phyloP scores from a whole-genome alignment of 2,797 vertebrate species.

The Potorous gilbertii region DNA sequence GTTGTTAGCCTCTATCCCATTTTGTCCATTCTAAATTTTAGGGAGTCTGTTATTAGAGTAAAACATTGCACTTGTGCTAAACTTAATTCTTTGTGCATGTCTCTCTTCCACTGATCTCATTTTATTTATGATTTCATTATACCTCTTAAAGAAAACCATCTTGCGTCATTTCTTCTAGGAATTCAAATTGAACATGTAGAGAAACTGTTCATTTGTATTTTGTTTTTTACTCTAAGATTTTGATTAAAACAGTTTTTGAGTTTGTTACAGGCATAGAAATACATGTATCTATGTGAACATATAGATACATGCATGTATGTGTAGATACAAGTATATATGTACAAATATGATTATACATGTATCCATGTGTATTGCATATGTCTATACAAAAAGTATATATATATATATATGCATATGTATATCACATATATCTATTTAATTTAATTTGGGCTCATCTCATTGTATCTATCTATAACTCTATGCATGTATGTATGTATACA shows the following conservation, averaged over 20 bases:
- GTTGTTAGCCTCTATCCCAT: not conserved
- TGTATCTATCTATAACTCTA: not conserved
- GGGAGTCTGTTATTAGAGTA: not conserved
- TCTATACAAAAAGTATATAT: not conserved
- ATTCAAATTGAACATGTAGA: not conserved
- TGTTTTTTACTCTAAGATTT: not conserved
- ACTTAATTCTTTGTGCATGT: not conserved
- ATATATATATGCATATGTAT: too few relatives aligned
- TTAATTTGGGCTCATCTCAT: not conserved
- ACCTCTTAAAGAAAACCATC: not conserved
- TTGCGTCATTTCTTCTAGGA: not conserved
- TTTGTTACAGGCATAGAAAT: not conserved
- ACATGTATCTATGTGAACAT: too few relatives aligned
- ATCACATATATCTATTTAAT: not conserved
- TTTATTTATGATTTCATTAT: not conserved
- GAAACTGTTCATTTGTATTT: not conserved
- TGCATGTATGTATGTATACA: not conserved
- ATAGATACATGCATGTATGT: not conserved
- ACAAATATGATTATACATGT: not conserved
- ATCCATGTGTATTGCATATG: too few relatives aligned
- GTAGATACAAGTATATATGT: too few relatives aligned
- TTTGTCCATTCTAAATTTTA: not conserved
- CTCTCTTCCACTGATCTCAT: not conserved
- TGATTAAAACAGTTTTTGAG: not conserved
- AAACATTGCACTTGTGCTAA: not conserved